Conservation (phyloP, 2,113 vertebrate species). For the Rhodinocichla rosea region DNA sequence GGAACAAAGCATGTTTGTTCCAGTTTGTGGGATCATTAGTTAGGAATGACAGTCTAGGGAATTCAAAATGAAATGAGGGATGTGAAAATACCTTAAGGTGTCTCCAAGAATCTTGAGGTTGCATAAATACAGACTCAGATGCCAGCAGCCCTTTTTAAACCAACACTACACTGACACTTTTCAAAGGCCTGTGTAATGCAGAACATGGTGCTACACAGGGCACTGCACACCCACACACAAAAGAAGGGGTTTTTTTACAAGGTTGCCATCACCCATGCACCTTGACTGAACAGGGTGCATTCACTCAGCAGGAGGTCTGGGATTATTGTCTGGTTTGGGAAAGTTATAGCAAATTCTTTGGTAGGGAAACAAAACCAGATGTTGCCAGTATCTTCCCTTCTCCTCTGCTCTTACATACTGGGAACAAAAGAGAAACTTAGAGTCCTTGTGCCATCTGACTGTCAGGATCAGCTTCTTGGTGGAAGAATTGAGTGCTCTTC, state of each 20-base stretch:
- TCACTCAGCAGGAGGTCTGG: not conserved
- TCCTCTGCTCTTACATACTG: not conserved
- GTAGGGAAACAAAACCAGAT: not conserved
- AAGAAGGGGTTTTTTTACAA: not conserved
- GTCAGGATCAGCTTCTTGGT: not conserved
- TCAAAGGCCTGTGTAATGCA: not conserved
- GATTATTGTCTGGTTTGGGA: not conserved
- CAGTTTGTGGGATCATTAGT: not conserved
- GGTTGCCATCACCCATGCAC: not conserved
- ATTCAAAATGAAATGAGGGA: not conserved
- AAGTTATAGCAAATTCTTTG: not conserved
- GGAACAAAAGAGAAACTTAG: not conserved
- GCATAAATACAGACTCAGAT: not conserved
- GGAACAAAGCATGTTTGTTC: conserved; percentile 31
- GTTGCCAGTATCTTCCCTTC: not conserved
- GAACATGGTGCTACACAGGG: not conserved
- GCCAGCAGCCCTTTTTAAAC: not conserved
- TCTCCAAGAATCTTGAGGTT: not conserved
- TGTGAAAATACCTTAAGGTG: not conserved
- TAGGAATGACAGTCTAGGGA: not conserved
- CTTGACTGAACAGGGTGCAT: not conserved
- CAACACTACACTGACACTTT: not conserved
- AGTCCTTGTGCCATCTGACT: not conserved
- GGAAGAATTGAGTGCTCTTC: not conserved
- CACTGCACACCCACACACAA: not conserved